Evolutionary conservation across 1,140 invertebrate species (phyloP).

Genomic region (Calosoma granatense): DNA sequence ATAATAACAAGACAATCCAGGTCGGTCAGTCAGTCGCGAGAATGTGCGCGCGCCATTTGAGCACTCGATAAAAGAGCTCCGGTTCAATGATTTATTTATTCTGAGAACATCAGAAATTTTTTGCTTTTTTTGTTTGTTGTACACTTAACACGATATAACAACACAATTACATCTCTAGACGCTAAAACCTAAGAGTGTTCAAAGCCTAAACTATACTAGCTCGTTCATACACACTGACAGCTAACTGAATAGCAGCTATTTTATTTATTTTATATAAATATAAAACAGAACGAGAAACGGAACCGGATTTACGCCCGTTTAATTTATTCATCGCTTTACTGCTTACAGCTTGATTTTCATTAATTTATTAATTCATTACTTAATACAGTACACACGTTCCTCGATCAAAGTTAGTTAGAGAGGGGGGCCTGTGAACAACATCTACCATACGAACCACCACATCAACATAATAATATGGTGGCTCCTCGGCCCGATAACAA

Average conservation of each 20-base stretch:
- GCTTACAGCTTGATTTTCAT: too few species aligned
- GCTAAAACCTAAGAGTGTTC: slow-evolving; percentile 34
- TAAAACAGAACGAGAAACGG: slow-evolving; percentile 12
- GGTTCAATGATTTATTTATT: neutral
- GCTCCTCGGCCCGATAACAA: neutral
- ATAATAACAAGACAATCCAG: too few species aligned
- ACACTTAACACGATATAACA: slow-evolving; percentile 37
- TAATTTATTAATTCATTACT: too few species aligned
- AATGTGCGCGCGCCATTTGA: slow-evolving; percentile 26
- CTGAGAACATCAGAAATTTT: neutral
- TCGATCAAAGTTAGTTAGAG: too few species aligned
- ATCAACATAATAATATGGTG: neutral
- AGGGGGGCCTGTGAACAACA: too few species aligned
- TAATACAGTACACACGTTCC: too few species aligned
- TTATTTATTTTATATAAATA: slow-evolving; percentile 9
- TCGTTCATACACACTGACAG: slow-evolving; percentile 28
- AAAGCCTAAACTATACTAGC: slow-evolving; percentile 34
- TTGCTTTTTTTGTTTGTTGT: slow-evolving; percentile 22
- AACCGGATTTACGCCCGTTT: slow-evolving; percentile 17
- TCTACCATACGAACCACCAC: too few species aligned
- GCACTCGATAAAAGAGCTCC: slow-evolving; percentile 20
- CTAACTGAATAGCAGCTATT: slow-evolving; percentile 15
- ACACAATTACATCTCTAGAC: slow-evolving; percentile 35
- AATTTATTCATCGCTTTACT: neutral
- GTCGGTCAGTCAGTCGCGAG: slow-evolving; percentile 13